These are phyloP conservation scores for Protonibea diacanthus DNA, from an alignment of 2,797 vertebrate genomes.

Conservation along the genomic window DNA sequence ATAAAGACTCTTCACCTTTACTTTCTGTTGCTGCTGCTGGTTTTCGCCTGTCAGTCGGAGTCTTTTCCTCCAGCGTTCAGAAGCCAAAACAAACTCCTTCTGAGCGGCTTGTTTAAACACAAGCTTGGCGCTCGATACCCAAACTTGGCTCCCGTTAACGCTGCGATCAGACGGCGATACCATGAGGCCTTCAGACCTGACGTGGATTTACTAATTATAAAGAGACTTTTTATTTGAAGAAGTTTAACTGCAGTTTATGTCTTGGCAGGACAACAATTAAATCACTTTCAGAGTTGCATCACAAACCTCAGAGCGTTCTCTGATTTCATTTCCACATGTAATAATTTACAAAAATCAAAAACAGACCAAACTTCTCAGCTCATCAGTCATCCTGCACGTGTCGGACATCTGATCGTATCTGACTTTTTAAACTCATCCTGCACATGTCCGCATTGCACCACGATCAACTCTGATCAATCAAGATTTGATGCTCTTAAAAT, in stretches of 20 bases:
- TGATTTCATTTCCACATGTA: background rate
- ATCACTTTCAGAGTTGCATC: background rate
- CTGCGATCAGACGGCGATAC: background rate
- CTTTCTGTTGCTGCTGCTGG: slow-evolving; percentile 16
- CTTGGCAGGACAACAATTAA: background rate
- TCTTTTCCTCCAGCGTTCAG: background rate
- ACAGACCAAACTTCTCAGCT: background rate
- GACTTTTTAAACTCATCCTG: background rate
- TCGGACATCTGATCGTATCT: background rate
- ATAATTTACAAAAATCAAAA: background rate
- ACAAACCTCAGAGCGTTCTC: background rate
- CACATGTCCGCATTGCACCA: background rate
- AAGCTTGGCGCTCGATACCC: slow-evolving; percentile 5
- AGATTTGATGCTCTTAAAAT: background rate
- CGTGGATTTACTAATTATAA: background rate
- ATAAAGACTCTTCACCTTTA: slow-evolving; percentile 17
- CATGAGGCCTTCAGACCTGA: background rate
- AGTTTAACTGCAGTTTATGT: background rate
- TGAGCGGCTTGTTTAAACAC: background rate
- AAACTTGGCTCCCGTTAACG: background rate
- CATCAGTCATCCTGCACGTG: background rate
- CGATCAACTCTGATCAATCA: background rate
- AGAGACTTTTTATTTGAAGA: background rate
- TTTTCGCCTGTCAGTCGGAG: background rate
- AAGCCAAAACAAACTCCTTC: slow-evolving; percentile 40